phyloP scores from a whole-genome alignment of 2,888 invertebrate genomes.

The Leptinotarsa tumamoca region DNA sequence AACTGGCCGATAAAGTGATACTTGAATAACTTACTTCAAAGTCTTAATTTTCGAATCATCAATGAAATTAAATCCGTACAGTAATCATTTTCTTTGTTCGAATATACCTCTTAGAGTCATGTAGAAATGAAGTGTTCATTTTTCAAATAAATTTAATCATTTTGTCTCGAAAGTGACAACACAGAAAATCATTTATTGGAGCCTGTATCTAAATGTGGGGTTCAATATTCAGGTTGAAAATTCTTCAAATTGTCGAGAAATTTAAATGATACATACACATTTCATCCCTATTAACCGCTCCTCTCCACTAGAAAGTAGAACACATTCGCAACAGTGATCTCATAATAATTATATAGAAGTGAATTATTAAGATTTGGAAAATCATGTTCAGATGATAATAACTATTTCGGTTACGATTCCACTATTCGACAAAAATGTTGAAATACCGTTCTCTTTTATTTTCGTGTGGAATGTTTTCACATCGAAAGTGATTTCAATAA shows the following conservation, averaged over 20 bases:
- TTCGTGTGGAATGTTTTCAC: background rate
- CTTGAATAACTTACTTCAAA: no score
- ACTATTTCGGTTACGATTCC: background rate
- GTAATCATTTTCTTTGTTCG: no score
- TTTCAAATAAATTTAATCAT: no score
- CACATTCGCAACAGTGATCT: background rate
- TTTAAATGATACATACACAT: background rate
- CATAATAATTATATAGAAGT: background rate
- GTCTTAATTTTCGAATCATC: no score
- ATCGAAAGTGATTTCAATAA: conserved; percentile 3
- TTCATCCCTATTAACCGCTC: background rate
- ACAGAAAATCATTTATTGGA: no score
- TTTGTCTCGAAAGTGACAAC: no score
- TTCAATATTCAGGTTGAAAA: background rate
- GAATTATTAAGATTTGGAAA: background rate
- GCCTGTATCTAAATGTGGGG: background rate
- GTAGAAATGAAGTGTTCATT: no score
- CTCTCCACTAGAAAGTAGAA: background rate
- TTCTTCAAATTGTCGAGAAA: background rate
- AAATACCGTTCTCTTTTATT: background rate
- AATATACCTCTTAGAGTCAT: no score
- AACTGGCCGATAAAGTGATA: no score
- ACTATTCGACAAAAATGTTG: background rate
- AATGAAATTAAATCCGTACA: no score
- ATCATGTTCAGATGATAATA: background rate